Evolutionary conservation across 2,888 invertebrate genomes (phyloP).

Genomic region (Siphlonurus alternatus): DNA sequence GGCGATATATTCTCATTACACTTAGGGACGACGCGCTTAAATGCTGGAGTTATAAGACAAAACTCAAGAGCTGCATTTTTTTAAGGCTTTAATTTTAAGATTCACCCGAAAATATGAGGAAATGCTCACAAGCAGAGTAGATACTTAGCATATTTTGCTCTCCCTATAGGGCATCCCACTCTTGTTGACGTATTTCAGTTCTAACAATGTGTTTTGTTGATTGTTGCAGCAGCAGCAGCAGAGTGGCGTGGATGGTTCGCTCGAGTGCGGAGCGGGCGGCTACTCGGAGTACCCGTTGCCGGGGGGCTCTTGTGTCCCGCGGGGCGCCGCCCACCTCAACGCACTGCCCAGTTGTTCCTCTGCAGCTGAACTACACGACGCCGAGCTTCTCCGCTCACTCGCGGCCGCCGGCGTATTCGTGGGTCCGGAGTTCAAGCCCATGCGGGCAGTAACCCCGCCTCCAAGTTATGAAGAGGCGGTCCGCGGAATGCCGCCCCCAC

Average conservation of each 20-base stretch:
- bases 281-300: neutral
- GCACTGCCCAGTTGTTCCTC: slow-evolving; percentile 2
- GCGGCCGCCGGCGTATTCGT: neutral
- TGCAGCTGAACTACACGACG: neutral
- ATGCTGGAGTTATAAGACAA: too few species aligned
- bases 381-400: neutral
- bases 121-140: too few species aligned
- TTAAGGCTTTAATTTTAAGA: too few species aligned
- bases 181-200: too few species aligned
- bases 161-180: too few species aligned
- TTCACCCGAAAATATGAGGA: too few species aligned
- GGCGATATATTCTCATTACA: too few species aligned
- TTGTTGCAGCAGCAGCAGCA: neutral
- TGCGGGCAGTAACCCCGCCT: slow-evolving; percentile 10
- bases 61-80: too few species aligned
- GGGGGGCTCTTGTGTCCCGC: neutral
- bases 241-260: neutral
- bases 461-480: slow-evolving; percentile 13
- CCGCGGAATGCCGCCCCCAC: slow-evolving; percentile 9
- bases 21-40: too few species aligned
- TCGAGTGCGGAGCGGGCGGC: neutral
- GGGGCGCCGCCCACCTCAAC: neutral
- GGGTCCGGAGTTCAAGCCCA: neutral
- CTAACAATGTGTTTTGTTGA: neutral
- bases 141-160: too few species aligned